Base-by-base conservation (phyloP, 2,888 invertebrate genomes). In the Protonemura montana region DNA sequence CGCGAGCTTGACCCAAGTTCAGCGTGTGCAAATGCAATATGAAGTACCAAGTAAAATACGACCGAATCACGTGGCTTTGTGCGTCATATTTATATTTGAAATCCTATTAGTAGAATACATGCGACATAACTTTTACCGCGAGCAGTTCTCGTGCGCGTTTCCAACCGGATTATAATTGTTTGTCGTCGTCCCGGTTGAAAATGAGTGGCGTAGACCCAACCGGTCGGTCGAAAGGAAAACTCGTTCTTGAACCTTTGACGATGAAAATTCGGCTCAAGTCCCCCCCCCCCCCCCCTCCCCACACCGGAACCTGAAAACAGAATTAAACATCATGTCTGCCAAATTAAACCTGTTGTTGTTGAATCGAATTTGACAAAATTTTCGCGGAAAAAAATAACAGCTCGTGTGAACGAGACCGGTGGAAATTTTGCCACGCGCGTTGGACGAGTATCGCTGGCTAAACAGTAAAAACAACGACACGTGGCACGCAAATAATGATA, bases 1-100 rank as follows among this genome's bases (percentile, higher is more conserved):
- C 26, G 13, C 59, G 21, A 3, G 35, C 3, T 13, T 21, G 28
- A 30, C 21, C 10, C 28, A 21, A 30, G 28, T 81, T 6, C 29
- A 29, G 29, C 27, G 81, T 30, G 28, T 81, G 16, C 35, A 10
- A 29, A 29, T 81, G 81, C 81, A 81, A 81, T 81, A 81, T 30
- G 29, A 81, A 81, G 27, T 28, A 28, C 30, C 59, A 2, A 28
- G 29, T 81, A 81, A 81, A 28, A 27, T 13, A 10, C 59, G 6
- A 21, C 59, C 59, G 21, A 59, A 21, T 59, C 59, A 21, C 13
- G 41, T 21, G 59, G 16, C 59, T 59, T 59, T 59, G 59, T 59
- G 59, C 21, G 59, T 21, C 59, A 59, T 21, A 21, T 10, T 59
- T 59, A 59, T 10, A 59, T 59, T 59, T 59, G 59, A 59, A 59